These are phyloP conservation scores for Lutraria rhynchaena DNA, from an alignment of 1,140 invertebrate species.

Conservation along the genomic window DNA sequence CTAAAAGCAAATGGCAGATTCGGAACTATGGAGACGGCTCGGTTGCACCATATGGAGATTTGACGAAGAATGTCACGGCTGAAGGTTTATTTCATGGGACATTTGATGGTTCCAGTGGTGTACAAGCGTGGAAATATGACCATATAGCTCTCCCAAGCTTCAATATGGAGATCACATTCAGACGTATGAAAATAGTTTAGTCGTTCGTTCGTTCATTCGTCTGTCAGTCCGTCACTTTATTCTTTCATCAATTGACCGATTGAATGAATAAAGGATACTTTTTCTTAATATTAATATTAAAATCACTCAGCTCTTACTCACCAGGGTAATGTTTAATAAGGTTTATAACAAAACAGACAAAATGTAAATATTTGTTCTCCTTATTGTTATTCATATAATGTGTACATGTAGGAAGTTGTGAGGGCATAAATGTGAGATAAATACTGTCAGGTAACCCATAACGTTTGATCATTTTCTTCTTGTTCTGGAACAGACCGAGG, in stretches of 20 bases:
- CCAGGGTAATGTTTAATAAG: no score
- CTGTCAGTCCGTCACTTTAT: neutral
- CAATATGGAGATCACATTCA: conserved; percentile 44
- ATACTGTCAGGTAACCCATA: no score
- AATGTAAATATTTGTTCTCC: no score
- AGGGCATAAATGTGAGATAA: no score
- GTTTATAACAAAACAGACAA: no score
- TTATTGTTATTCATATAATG: no score
- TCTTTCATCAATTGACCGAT: neutral
- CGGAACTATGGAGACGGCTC: conserved; percentile 51
- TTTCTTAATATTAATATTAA: neutral
- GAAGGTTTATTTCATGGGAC: conserved; percentile 26
- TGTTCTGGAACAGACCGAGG: no score
- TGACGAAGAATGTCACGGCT: conserved; percentile 33
- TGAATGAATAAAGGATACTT: neutral
- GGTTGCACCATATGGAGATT: conserved; percentile 30
- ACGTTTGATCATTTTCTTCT: no score
- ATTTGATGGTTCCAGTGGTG: conserved; percentile 47
- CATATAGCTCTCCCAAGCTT: conserved; percentile 33
- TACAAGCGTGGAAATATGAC: conserved; percentile 53
- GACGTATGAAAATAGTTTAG: conserved; percentile 26
- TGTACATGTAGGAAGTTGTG: no score
- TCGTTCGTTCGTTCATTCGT: neutral
- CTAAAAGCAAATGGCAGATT: conserved; percentile 20
- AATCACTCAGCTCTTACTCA: no score